Conservation (phyloP, 64 coral and sea anemone genomes). For the Hydrozoanthus tunicans region DNA sequence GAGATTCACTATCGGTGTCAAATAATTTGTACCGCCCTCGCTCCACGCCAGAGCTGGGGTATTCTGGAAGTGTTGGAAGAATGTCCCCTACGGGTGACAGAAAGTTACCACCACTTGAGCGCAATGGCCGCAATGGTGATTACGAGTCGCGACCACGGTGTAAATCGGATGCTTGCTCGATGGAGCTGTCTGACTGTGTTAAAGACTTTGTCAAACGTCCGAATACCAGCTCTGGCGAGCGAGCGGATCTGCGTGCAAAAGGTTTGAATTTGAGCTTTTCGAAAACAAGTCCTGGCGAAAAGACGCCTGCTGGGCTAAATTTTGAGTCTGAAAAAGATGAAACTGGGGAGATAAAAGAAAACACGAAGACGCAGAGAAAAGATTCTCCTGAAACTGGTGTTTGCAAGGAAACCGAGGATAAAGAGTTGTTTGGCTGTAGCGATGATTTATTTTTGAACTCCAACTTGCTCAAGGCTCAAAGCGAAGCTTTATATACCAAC, state of each 20-base stretch:
- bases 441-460: conserved; percentile 79
- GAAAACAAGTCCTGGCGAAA: not conserved
- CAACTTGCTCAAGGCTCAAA: conserved; percentile 60
- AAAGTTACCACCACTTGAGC: conserved; percentile 11
- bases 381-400: conserved; percentile 16
- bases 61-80: not conserved
- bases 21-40: conserved; percentile 55
- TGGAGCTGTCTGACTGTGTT: conserved; percentile 55
- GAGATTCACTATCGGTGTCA: not conserved
- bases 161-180: not conserved
- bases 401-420: not conserved
- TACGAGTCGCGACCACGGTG: not conserved
- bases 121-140: not conserved
- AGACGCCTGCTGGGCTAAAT: not conserved
- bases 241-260: not conserved
- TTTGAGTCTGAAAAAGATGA: not conserved
- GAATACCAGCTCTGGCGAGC: conserved; percentile 46
- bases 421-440: not conserved
- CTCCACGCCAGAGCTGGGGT: conserved; percentile 63
- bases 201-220: conserved; percentile 72
- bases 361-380: not conserved
- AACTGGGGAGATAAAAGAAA: not conserved
- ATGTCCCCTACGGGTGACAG: conserved; percentile 4
- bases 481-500: conserved; percentile 30
- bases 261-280: not conserved